phyloP scores from a whole-genome alignment of 2,113 vertebrate genomes.

The Tychaedon coryphoeus region DNA sequence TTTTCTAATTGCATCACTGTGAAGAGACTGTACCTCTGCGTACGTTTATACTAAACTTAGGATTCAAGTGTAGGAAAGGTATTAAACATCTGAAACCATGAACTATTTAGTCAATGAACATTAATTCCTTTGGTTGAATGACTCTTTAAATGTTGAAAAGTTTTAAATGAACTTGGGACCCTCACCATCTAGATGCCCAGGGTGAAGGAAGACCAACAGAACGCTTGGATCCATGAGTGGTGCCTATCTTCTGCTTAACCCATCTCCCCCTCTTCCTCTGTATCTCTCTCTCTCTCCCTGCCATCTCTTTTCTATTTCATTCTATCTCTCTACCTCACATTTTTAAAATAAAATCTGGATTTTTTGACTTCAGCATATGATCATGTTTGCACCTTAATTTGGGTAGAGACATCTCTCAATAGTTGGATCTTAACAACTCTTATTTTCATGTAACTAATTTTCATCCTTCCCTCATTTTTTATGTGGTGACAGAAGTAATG shows the following conservation, averaged over 20 bases:
- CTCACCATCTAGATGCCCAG: fast-evolving
- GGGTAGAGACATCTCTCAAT: neutral
- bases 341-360: neutral
- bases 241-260: neutral
- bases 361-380: neutral
- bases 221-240: neutral
- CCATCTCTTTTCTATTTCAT: neutral
- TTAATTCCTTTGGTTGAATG: neutral
- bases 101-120: neutral
- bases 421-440: neutral
- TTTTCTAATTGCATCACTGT: neutral
- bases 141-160: neutral
- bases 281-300: neutral
- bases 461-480: neutral
- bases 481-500: neutral
- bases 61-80: neutral
- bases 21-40: neutral
- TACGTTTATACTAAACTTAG: neutral
- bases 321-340: neutral
- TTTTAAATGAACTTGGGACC: neutral
- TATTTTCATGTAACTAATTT: neutral
- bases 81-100: neutral
- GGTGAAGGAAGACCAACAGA: neutral
- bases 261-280: neutral
- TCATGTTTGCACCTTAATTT: neutral